phyloP scores from a whole-genome alignment of 2,113 vertebrate genomes.

The Chloroceryle aenea region DNA sequence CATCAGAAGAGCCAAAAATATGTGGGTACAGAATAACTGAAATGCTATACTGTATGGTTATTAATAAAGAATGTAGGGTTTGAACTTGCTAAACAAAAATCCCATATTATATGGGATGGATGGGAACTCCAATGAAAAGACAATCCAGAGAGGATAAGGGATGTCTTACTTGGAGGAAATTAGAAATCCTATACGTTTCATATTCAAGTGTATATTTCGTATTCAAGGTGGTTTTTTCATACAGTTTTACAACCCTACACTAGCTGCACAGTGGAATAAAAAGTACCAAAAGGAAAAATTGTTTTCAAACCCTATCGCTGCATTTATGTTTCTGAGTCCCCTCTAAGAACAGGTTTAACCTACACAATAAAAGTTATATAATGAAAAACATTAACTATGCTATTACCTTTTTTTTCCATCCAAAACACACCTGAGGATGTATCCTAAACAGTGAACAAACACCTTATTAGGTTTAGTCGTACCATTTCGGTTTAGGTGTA shows the following conservation, averaged over 20 bases:
- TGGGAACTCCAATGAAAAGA: background rate
- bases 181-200: background rate
- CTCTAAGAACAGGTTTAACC: background rate
- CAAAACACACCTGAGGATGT: background rate
- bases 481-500: background rate
- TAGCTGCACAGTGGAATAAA: background rate
- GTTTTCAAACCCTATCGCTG: background rate
- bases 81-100: background rate
- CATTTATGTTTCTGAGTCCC: background rate
- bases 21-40: background rate
- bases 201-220: background rate
- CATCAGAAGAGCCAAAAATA: background rate
- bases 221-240: background rate
- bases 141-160: background rate
- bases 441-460: background rate
- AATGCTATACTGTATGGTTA: background rate
- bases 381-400: background rate
- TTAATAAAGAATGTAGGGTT: rapidly evolving
- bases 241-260: background rate
- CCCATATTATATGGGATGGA: background rate
- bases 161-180: background rate
- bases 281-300: background rate
- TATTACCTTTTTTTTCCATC: background rate
- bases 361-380: background rate
- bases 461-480: background rate